A percentile compares a stretch with the other conserved stretches of the same genome.
phyloP scores from a whole-genome alignment of 2,113 vertebrate species.

The Scopus umbretta region DNA sequence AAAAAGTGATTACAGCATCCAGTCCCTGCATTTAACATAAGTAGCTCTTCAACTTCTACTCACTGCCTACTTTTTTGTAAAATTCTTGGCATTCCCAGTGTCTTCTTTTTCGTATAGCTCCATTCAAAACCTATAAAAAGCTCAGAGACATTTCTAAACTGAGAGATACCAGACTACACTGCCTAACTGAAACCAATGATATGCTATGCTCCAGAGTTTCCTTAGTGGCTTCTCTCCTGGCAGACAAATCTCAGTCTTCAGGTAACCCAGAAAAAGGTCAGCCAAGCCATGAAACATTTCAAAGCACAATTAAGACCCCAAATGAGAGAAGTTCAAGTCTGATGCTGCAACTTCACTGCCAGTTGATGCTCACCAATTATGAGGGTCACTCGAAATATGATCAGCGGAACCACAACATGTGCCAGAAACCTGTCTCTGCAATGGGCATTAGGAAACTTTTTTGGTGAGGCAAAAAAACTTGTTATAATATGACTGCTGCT shows the following conservation, averaged over 20 bases:
- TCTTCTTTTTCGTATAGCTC: background rate
- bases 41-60: background rate
- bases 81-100: background rate
- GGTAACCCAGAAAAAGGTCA: slow-evolving; percentile 39
- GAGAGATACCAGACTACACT: fast-evolving
- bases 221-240: background rate
- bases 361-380: background rate
- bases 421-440: background rate
- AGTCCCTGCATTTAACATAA: background rate
- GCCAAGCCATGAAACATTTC: slow-evolving; percentile 26
- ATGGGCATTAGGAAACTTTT: background rate
- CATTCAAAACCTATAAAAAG: background rate
- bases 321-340: slow-evolving; percentile 16
- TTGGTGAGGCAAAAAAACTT: background rate
- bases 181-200: background rate
- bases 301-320: slow-evolving; percentile 39
- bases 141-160: background rate
- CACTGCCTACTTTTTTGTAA: background rate
- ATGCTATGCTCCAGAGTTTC: background rate
- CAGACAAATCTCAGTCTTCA: slow-evolving; percentile 1
- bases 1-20: background rate
- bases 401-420: background rate
- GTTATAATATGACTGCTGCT: background rate
- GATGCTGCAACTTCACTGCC: background rate
- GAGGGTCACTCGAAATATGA: slow-evolving; percentile 8